Conservation (phyloP, 2,888 invertebrate species). For the Ormyrus thymus region DNA sequence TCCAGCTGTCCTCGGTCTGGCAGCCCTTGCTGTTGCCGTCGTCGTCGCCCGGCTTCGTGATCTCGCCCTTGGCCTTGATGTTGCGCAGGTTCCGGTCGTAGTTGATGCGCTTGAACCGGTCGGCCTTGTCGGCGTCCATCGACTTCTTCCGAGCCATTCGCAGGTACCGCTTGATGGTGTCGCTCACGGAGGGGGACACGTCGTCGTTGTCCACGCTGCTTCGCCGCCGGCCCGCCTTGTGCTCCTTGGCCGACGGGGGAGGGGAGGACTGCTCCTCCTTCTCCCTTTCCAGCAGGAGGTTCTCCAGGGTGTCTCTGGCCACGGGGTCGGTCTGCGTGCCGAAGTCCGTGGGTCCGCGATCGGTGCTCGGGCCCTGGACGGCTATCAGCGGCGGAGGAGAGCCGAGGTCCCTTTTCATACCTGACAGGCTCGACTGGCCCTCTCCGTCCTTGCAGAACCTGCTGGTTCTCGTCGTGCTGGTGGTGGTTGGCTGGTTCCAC, state of each 20-base stretch:
- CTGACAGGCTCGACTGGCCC: slow-evolving; percentile 24
- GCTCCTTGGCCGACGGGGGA: slow-evolving; percentile 73
- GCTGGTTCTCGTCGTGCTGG: slow-evolving; percentile 22
- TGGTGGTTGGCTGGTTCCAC: slow-evolving; percentile 62
- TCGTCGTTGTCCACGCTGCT: slow-evolving; percentile 90
- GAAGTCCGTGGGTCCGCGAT: slow-evolving; percentile 76
- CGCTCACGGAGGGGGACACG: slow-evolving; percentile 90
- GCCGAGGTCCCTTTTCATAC: slow-evolving; percentile 58
- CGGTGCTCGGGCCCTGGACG: slow-evolving; percentile 79
- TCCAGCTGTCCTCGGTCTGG: slow-evolving; percentile 88
- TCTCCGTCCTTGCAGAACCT: slow-evolving; percentile 53
- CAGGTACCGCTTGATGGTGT: slow-evolving; percentile 89
- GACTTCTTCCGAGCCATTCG: slow-evolving; percentile 93
- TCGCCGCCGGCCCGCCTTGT: slow-evolving; percentile 77
- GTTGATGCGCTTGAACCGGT: slow-evolving; percentile 90
- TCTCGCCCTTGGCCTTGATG: slow-evolving; percentile 86
- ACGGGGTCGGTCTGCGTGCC: slow-evolving; percentile 81
- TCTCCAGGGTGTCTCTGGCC: slow-evolving; percentile 77
- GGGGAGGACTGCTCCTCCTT: slow-evolving; percentile 70
- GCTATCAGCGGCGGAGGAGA: slow-evolving; percentile 84
- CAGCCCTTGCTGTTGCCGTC: slow-evolving; percentile 85
- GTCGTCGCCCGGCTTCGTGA: slow-evolving; percentile 85
- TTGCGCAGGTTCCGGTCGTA: slow-evolving; percentile 90
- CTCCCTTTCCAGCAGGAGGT: slow-evolving; percentile 76
- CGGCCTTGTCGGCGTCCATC: slow-evolving; percentile 86